Evolutionary conservation across 2,113 vertebrate genomes (phyloP), one percentile per base, ranked within the genome.

Genomic region (Progne subis): DNA sequence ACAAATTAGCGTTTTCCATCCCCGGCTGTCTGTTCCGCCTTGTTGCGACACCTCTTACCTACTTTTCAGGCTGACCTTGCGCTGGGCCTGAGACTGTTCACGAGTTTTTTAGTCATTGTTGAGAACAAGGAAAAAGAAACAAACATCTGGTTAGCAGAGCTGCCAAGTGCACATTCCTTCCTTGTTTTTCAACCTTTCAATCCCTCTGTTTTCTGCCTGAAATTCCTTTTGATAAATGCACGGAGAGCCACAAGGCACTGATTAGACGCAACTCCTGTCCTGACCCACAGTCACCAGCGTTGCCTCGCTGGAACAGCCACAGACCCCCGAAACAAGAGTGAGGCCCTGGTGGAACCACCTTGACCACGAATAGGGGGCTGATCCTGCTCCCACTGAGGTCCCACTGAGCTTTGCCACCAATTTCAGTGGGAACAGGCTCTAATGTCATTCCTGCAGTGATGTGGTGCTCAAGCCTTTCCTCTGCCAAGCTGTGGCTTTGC

Each of bases 141-240:
- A 96, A 96, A 97, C 97, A 97, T 97, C 97, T 97, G 97, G 96
- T 95, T 70, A 78, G 80, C 95, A 97, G 92, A 95, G 88, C 96
- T 95, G 96, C 97, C 96, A 96, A 97, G 90, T 28, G 87, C 8
- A 1, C 96, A 96, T 95, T 97, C 96, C 89, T 95, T 80, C n/a
- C 7, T 94, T 96, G 95, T 96, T 95, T 97, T 96, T 95, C 95
- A 96, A 69, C 90, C 88, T 97, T 95, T 83, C 95, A 93, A 31
- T 88, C 82, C 67, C 61, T 96, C 97, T 97, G 94, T 95, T 96
- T 97, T 96, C 59, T 8, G 92, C 81, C 92, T 90, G 88, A 90
- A 96, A 96, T 94, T 95, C 89, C 82, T 72, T 75, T 75, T 95
- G 95, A 96, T 96, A 94, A 95, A 97, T 92, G 85, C 84, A 84